Evolutionary conservation across 2,113 vertebrate genomes (phyloP), one percentile per base, ranked within the genome.

Genomic region (Cavia porcellus): DNA sequence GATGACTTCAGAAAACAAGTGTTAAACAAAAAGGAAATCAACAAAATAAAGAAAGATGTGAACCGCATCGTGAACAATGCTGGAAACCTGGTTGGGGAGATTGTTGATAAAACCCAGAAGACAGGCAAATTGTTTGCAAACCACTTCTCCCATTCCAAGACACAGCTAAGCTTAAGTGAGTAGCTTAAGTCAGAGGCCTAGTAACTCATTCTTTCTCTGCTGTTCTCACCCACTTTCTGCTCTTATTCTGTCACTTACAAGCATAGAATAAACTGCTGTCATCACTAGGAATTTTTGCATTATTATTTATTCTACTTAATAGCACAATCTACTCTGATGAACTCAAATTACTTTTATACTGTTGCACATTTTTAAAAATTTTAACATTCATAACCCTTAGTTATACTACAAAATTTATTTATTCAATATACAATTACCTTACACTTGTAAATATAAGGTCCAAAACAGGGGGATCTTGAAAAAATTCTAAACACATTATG

Each of bases 1-100:
- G 81, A 94, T 52, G 82, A 92, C 59, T 90, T 96, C 32, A 11
- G 62, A 80, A 28, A 94, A 87, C 45, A 88, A 2, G 77, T 90
- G 28, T 30, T 97, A 57, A 89, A 75, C n/a, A 35, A 5, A 1
- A 4, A 80, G 11, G n/a, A 85, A 0, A 66, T 94, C n/a, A 5
- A 3, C 14, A 94, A 1, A 92, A 4, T 92, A 9, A 62, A 30
- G 14, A 1, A 52, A 52, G 22, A 47, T 19, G 4, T 83, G 0
- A 25, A 24, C 0, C 0, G 5, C 15, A 28, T 92, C 0, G 0
- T 87, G 50, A 88, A 72, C 1, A 80, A 14, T 0, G 10, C 86
- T 82, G 95, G 52, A 64, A 59, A 59, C 5, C 68, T 95, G 22
- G 1, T 81, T 84, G n/a, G 62, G 0, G n/a, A 80, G 28, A 11